Evolutionary conservation across 2,888 invertebrate species (phyloP).

Genomic region (Stegophylla sp.): DNA sequence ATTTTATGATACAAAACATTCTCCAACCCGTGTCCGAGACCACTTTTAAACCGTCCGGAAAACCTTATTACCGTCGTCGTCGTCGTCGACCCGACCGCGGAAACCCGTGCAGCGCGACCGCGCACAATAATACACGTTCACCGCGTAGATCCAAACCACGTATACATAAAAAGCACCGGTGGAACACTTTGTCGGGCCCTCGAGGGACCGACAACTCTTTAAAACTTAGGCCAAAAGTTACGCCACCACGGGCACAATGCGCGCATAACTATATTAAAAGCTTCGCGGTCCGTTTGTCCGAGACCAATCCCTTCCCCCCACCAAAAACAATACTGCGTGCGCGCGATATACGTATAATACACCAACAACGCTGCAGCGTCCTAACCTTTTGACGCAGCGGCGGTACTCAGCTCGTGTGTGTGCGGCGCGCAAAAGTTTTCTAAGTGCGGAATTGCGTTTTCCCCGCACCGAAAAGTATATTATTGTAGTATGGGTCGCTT

Average conservation of each 20-base stretch:
- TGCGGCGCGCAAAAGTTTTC: conserved; percentile 44
- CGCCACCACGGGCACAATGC: conserved; percentile 14
- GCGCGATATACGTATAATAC: background rate
- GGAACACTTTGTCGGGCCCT: background rate
- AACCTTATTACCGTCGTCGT: conserved; percentile 14
- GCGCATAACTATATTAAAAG: conserved; percentile 49
- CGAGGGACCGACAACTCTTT: conserved; percentile 49
- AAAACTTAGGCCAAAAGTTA: conserved; percentile 48
- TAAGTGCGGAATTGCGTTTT: conserved; percentile 46
- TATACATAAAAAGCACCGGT: conserved; percentile 16
- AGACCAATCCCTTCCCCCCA: too few species aligned
- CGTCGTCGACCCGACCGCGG: background rate
- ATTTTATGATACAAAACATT: background rate
- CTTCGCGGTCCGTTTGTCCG: conserved; percentile 58
- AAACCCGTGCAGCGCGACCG: background rate
- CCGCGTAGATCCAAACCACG: background rate
- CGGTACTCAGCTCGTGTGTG: conserved; percentile 9
- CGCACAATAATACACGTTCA: background rate
- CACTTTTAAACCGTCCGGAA: conserved; percentile 49
- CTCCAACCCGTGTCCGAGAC: too few species aligned
- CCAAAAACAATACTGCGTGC: conserved; percentile 12
- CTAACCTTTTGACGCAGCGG: conserved; percentile 48
- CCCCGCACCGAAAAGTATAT: conserved; percentile 9
- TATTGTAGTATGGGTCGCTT: background rate
- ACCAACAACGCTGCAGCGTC: background rate